phyloP scores from a whole-genome alignment of 2,797 vertebrate species.

The Muscicapa comitata region DNA sequence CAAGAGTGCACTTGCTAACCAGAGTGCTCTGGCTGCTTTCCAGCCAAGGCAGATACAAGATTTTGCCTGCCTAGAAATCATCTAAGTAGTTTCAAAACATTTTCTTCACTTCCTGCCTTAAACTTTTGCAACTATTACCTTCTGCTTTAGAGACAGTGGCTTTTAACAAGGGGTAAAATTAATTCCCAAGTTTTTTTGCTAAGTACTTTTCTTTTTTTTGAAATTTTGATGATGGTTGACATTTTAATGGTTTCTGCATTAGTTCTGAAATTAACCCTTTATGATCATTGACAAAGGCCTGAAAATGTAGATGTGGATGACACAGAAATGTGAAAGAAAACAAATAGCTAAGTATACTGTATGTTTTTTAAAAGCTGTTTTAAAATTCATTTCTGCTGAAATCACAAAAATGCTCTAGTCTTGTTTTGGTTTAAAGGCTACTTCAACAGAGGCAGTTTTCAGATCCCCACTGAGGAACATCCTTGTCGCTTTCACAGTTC shows the following conservation, averaged over 20 bases:
- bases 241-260: not conserved
- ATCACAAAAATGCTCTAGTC: not conserved
- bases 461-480: not conserved
- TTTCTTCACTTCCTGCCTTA: conserved; percentile 30
- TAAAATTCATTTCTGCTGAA: not conserved
- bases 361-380: not conserved
- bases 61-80: not conserved
- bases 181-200: not conserved
- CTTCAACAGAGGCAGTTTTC: not conserved
- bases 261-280: not conserved
- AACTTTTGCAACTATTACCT: not conserved
- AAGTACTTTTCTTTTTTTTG: not conserved
- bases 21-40: not conserved
- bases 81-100: not conserved
- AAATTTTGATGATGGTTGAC: not conserved
- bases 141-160: not conserved
- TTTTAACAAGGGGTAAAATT: not conserved
- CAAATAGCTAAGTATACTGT: not conserved
- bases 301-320: not conserved
- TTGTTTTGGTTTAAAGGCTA: not conserved
- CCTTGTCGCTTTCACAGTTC: not conserved
- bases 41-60: not conserved
- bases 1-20: not conserved
- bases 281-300: not conserved
- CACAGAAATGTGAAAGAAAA: not conserved